A percentile compares a stretch with the other conserved stretches of the same genome.
These are phyloP conservation scores for Cassiopea andromeda DNA, from an alignment of 30 jellyfish, hydroid and myxozoan genomes.

Conservation along the genomic window DNA sequence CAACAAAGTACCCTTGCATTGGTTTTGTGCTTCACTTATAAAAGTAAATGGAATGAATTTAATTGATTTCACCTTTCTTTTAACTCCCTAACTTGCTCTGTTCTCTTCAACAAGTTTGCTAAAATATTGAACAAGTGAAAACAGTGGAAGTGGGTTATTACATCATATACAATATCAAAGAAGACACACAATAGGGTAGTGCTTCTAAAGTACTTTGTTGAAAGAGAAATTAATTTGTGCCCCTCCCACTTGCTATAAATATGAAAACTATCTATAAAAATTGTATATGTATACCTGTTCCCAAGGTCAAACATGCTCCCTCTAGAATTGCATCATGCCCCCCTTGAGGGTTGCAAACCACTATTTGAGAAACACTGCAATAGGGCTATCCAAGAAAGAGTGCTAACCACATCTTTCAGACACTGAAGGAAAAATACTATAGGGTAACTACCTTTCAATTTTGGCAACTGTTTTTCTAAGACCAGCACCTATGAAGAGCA, in stretches of 20 bases:
- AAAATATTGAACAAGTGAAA: neutral
- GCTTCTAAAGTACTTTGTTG: too few relatives aligned
- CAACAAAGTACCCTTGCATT: too few relatives aligned
- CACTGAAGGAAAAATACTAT: neutral
- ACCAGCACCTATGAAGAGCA: conserved; percentile 45
- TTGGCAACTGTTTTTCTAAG: conserved; percentile 72
- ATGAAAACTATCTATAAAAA: too few relatives aligned
- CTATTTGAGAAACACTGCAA: neutral
- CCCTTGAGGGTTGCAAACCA: neutral
- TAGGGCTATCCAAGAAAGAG: neutral
- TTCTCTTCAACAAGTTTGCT: conserved; percentile 69
- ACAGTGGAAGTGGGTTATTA: neutral
- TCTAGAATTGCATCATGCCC: too few relatives aligned
- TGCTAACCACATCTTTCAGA: neutral
- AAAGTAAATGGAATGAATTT: too few relatives aligned
- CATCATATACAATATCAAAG: neutral
- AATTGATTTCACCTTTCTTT: conserved; percentile 90
- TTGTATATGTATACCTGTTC: too few relatives aligned
- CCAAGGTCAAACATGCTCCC: too few relatives aligned
- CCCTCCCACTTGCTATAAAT: too few relatives aligned
- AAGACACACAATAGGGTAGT: neutral
- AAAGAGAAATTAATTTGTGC: too few relatives aligned
- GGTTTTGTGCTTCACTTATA: too few relatives aligned
- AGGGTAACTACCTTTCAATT: conserved; percentile 47
- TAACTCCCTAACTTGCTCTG: conserved; percentile 64